Evolutionary conservation across 2,888 invertebrate genomes (phyloP).

Genomic region (Trileptium ribeirensis): DNA sequence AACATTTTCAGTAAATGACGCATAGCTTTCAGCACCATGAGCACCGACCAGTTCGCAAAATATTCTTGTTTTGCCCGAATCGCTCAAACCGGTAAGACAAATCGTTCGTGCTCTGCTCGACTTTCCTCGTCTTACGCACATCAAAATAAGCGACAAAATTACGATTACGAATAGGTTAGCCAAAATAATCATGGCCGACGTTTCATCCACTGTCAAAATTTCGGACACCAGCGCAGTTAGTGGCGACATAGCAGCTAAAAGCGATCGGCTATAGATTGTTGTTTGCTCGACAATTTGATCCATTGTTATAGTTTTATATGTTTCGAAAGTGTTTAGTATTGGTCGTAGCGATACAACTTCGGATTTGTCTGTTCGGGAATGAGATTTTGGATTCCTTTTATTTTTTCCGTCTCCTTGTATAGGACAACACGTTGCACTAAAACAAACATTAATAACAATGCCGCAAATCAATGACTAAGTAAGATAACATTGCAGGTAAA

Average conservation of each 20-base stretch:
- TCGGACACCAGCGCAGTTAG: too few species aligned
- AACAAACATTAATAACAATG: slow-evolving; percentile 51
- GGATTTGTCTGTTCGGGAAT: background rate
- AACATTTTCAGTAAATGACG: slow-evolving; percentile 79
- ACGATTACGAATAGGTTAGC: background rate
- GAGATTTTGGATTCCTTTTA: slow-evolving; percentile 60
- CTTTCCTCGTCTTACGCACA: background rate
- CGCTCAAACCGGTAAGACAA: slow-evolving; percentile 73
- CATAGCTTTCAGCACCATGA: slow-evolving; percentile 62
- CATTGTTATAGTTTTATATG: too few species aligned
- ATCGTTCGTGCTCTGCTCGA: slow-evolving; percentile 53
- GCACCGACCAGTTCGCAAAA: slow-evolving; percentile 70
- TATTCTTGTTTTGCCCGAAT: slow-evolving; percentile 81
- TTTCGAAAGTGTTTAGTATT: too few species aligned
- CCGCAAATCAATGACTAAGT: too few species aligned
- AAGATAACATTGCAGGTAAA: too few species aligned
- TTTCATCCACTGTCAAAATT: background rate
- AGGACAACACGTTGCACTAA: slow-evolving; percentile 64
- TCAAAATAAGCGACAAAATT: background rate
- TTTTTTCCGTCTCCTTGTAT: slow-evolving; percentile 68
- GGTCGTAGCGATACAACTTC: background rate
- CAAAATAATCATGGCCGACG: background rate
- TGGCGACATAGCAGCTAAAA: too few species aligned
- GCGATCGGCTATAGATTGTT: too few species aligned
- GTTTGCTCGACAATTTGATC: too few species aligned